Evolutionary conservation across 2,888 invertebrate genomes (phyloP).

Genomic region (Pandemis cinnamomeana): DNA sequence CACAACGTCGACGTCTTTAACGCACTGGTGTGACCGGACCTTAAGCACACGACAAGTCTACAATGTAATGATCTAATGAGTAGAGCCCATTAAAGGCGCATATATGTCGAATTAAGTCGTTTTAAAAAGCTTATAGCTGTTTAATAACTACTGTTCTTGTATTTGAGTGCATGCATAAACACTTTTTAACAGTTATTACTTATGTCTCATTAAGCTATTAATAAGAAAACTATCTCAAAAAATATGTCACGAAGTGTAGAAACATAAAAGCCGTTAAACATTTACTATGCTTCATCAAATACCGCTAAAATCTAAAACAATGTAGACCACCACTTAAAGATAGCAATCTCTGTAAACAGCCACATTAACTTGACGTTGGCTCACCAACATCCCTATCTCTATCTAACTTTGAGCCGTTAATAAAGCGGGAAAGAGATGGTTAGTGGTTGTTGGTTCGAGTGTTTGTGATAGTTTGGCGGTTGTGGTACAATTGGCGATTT

Average conservation of each 20-base stretch:
- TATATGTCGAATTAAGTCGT: not conserved
- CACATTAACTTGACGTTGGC: conserved; percentile 21
- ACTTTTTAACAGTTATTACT: not conserved
- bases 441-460: conserved; percentile 44
- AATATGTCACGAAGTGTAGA: not conserved
- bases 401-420: not conserved
- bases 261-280: conserved; percentile 15
- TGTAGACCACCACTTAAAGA: conserved; percentile 50
- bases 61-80: too few relatives aligned
- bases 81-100: too few relatives aligned
- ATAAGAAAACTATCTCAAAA: not conserved
- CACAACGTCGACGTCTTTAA: too few relatives aligned
- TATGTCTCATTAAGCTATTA: not conserved
- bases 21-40: too few relatives aligned
- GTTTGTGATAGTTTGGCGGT: conserved; percentile 54
- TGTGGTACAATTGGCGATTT: conserved; percentile 79
- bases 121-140: not conserved
- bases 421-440: conserved; percentile 24
- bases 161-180: not conserved
- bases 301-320: conserved; percentile 41
- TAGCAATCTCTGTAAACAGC: conserved; percentile 50
- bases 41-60: too few relatives aligned
- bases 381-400: conserved; percentile 28
- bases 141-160: not conserved
- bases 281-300: conserved; percentile 38